These are phyloP conservation scores for Lithosia quadra DNA, from an alignment of 2,888 invertebrate species.

Conservation along the genomic window DNA sequence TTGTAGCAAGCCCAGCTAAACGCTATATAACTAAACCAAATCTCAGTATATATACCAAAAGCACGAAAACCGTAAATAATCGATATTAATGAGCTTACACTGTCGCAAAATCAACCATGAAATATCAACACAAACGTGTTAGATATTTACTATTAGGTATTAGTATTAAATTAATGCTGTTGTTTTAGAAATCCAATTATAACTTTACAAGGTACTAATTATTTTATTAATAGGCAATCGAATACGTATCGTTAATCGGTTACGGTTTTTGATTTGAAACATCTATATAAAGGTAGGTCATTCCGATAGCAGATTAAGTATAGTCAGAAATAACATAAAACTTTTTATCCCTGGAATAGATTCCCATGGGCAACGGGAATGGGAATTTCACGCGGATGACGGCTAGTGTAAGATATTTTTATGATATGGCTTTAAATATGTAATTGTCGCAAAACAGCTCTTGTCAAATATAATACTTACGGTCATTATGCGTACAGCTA, in stretches of 20 bases:
- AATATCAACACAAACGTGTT: slow-evolving; percentile 39
- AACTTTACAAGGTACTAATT: slow-evolving; percentile 24
- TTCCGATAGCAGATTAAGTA: not conserved
- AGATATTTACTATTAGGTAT: not conserved
- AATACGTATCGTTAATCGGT: not conserved
- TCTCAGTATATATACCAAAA: slow-evolving; percentile 44
- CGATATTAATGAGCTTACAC: slow-evolving; percentile 50
- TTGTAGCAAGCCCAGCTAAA: slow-evolving; percentile 39
- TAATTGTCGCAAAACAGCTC: too few species aligned
- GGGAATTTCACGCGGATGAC: too few species aligned
- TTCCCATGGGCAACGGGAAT: too few species aligned
- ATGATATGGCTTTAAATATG: too few species aligned
- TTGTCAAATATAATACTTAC: too few species aligned
- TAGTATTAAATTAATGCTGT: slow-evolving; percentile 21
- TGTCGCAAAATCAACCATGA: slow-evolving; percentile 50
- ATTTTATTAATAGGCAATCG: slow-evolving; percentile 13
- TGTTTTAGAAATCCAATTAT: slow-evolving; percentile 32
- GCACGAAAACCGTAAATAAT: slow-evolving; percentile 52
- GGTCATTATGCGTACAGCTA: too few species aligned
- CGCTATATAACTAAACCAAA: slow-evolving; percentile 16
- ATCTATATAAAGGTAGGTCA: not conserved
- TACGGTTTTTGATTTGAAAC: not conserved
- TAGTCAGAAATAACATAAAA: too few species aligned
- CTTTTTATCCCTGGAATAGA: too few species aligned
- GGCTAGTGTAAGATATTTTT: too few species aligned